Evolutionary conservation across 2,888 invertebrate genomes (phyloP), one percentile per base, ranked within the genome.

Genomic region (Sericinus montela): DNA sequence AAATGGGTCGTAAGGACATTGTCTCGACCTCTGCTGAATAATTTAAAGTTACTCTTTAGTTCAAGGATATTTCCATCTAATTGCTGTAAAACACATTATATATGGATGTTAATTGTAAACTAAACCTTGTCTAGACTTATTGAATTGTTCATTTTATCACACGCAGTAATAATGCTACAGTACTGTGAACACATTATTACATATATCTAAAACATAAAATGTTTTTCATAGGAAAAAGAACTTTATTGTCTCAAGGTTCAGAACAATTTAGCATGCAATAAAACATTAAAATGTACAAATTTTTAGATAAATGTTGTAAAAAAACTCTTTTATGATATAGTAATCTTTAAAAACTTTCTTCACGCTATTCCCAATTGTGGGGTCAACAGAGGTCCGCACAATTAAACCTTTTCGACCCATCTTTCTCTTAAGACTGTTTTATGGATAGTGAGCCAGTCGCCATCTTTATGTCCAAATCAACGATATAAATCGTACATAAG

Each of bases 101-200:
- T 11, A 25, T 35, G 10, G 39, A 25, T 28, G 19, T 19, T 3
- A 19, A 19, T 19, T 19, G 19, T 39, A 44, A 13, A 40, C 39
- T 34, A 49, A 40, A 36, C 45, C 45, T 45, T 40, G 49, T 49
- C 49, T 49, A 45, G 45, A 45, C 49, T 45, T 44, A 40, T 44
- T 49, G 35, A 49, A 49, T 49, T 49, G 49, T 40, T 49, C 40
- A 45, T 49, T 49, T 45, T 49, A 45, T 49, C 40, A 49, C 48
- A 44, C 49, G 45, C 41, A 36, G 29, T 48, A 23, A 29, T 42
- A 28, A 40, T 45, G 45, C 39, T 45, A 49, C 30, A 30, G 49
- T 49, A 49, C 30, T 14, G 14, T 14, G 47, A 41, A 48, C 45
- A 34, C 39, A 40, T 49, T 44, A 49, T 48, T 39, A 48, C 38